Evolutionary conservation across 2,888 invertebrate genomes (phyloP), one percentile per base, ranked within the genome.

Genomic region (Smittia aterrima): DNA sequence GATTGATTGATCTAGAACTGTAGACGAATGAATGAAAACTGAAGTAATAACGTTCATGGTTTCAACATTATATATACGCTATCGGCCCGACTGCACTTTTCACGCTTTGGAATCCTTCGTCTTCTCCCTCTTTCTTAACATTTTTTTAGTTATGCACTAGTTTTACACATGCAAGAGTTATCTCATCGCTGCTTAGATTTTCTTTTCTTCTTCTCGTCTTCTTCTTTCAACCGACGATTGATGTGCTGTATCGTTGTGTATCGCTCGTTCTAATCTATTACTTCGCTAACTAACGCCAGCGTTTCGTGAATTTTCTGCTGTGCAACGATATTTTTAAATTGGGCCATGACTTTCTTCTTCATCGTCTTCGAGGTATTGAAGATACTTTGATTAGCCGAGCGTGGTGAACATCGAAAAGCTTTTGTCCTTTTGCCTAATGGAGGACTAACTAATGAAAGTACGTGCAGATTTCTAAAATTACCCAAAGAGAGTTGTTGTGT

Each of bases 221-320:
- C 16, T 70, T 53, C 20, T 16, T 53, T 4, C 58, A 4, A 4
- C 20, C 4, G 22, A 4, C 18, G 53, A 32, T 40, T 47, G 18
- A 13, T 32, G 2, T 7, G n/a, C 18, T 13, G 53, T 47, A 20
- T 74, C 22, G 78, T 77, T 13, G 80, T 74, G 1, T 76, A 22
- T 58, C 7, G 66, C 80, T 79, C 20, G 66, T 80, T 79, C 20
- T 80, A 77, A 66, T 82, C 78, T 64, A 80, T 79, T 54, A 79
- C 77, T 58, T 58, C 13, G 3, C 16, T 47, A 47, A 47, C 58
- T 73, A 9, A 11, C 2, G n/a, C 13, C 53, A 32, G 22, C 24
- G 25, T 25, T 27, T 66, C 25, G 58, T 58, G 13, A n/a, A 13
- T 47, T 47, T 47, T 47, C 4, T 13, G 13, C 3, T 38, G 13